phyloP scores from a whole-genome alignment of 2,797 vertebrate species.

The Danio jaintianensis region DNA sequence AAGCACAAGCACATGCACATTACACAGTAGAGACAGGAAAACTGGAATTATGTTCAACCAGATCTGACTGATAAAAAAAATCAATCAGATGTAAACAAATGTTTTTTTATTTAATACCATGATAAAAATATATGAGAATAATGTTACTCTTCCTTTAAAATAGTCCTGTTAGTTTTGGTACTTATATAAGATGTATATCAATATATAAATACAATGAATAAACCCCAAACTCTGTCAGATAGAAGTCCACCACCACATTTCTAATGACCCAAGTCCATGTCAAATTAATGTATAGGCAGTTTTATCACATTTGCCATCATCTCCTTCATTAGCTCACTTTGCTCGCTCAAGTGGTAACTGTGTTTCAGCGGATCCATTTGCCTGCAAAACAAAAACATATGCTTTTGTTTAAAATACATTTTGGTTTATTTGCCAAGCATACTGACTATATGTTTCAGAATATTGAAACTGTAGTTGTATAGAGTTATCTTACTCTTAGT shows the following conservation, averaged over 20 bases:
- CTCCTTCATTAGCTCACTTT: conserved; percentile 38
- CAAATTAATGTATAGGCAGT: not conserved
- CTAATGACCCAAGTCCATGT: not conserved
- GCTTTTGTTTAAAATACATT: not conserved
- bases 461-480: not conserved
- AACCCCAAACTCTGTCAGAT: not conserved
- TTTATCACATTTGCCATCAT: not conserved
- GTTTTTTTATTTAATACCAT: too few relatives aligned
- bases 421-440: not conserved
- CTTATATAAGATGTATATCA: not conserved
- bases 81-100: not conserved
- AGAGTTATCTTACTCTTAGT: conserved; percentile 81
- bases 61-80: not conserved
- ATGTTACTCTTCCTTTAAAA: not conserved
- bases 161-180: not conserved
- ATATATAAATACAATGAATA: conserved; percentile 6
- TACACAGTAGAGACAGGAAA: not conserved
- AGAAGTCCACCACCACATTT: conserved; percentile 35
- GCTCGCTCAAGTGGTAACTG: not conserved
- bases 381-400: conserved; percentile 65
- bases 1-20: not conserved
- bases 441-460: not conserved
- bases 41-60: conserved; percentile 12
- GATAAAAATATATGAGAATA: not conserved
- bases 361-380: conserved; percentile 77